phyloP scores from a whole-genome alignment of 2,113 vertebrate genomes.

The Procavia capensis region DNA sequence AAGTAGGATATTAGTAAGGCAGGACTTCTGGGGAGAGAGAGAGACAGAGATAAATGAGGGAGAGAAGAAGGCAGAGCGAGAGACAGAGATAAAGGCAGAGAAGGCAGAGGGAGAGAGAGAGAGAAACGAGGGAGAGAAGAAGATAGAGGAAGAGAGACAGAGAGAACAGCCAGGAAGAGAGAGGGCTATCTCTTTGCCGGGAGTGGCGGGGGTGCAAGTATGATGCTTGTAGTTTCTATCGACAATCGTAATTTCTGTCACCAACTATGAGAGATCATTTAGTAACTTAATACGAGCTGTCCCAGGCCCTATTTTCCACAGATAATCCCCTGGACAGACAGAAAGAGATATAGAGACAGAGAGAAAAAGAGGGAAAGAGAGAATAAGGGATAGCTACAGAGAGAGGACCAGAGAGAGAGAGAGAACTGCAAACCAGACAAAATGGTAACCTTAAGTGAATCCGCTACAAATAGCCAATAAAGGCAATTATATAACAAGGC shows the following conservation, averaged over 20 bases:
- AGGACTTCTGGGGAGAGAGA: constrained; percentile 39
- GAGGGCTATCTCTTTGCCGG: no score
- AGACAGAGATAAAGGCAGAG: not conserved
- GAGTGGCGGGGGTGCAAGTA: no score
- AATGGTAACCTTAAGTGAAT: constrained; percentile 53
- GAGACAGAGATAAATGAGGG: not conserved
- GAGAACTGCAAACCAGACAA: constrained; percentile 50
- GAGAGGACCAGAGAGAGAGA: not conserved
- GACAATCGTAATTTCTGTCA: no score
- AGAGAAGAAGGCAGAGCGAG: not conserved
- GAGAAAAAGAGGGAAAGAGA: not conserved
- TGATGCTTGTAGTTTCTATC: no score
- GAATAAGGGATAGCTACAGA: not conserved
- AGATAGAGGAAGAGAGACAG: no score
- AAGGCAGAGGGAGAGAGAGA: not conserved
- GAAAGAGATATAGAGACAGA: not conserved
- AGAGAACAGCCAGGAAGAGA: no score
- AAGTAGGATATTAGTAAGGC: constrained; percentile 64
- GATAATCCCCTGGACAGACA: no score
- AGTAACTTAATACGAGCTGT: no score
- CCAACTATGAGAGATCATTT: no score
- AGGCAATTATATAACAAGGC: constrained; percentile 62
- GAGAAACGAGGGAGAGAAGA: not conserved
- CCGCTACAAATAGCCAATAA: constrained; percentile 73
- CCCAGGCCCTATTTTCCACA: no score